Evolutionary conservation across 2,888 invertebrate genomes (phyloP), one percentile per base, ranked within the genome.

Genomic region (Cheilosia variabilis): DNA sequence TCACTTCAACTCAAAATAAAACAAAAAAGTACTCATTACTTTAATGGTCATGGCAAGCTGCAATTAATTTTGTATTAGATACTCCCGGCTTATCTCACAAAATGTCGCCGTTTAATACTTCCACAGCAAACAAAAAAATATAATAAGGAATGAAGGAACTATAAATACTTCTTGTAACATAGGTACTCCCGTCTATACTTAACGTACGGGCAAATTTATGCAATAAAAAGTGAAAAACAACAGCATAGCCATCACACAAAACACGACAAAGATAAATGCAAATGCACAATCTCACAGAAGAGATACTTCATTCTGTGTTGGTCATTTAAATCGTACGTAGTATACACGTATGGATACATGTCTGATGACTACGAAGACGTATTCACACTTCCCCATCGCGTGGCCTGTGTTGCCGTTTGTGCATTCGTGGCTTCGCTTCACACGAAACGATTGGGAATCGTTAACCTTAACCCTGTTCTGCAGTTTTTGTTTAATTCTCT

Each of bases 401-500:
- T 19, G 10, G 53, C 5, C 4, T 37, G 6, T 60, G 34, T n/a
- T 47, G 57, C 43, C 43, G 37, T 45, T 37, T 57, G 34, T 72
- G 45, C 63, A 63, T 37, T 58, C 50, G 17, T 53, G 34, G 52
- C 58, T 77, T 60, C 41, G 53, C 13, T 82, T 77, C 71, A 65
- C 63, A 65, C 65, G 71, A 82, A 82, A 65, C 71, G 63, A 82
- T 82, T 52, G 37, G 60, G 71, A 82, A 77, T 71, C 77, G 69
- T 77, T 82, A 77, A 82, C 81, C 81, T 82, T 82, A 82, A 82
- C 82, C 77, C 82, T 71, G 77, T 82, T 82, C 58, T 71, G 43
- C 62, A 47, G 27, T 57, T 17, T 53, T 37, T 37, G 37, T 13
- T 37, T 37, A 37, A 13, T 37, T 37, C 13, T 37, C 37, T 37